Evolutionary conservation across 2,113 vertebrate species (phyloP).

Genomic region (Sprattus sprattus): DNA sequence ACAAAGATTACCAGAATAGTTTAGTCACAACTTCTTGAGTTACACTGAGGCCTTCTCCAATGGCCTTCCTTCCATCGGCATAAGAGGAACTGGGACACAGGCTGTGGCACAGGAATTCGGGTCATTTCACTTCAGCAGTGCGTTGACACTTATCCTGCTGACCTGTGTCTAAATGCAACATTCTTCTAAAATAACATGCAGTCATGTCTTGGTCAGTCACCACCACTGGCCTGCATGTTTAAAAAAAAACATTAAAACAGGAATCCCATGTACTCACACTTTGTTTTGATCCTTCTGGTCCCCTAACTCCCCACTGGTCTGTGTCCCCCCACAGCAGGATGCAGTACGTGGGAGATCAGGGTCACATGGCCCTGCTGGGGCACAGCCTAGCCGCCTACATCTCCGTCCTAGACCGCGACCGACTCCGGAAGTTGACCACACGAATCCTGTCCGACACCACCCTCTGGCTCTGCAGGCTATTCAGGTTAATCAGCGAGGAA

Average conservation of each 20-base stretch:
- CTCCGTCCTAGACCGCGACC: slow-evolving; percentile 86
- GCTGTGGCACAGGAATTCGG: not conserved
- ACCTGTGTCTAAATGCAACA: not conserved
- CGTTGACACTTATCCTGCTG: not conserved
- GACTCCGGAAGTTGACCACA: slow-evolving; percentile 87
- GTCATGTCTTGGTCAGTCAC: not conserved
- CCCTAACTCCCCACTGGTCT: not conserved
- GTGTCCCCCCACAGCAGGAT: slow-evolving; percentile 67
- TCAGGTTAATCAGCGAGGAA: slow-evolving; percentile 76
- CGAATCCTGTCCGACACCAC: slow-evolving; percentile 94
- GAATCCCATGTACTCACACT: not conserved
- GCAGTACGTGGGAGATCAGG: slow-evolving; percentile 88
- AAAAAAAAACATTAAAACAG: too few relatives aligned
- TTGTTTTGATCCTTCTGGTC: not conserved
- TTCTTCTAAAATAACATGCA: not conserved
- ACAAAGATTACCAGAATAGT: not conserved
- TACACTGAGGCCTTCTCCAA: not conserved
- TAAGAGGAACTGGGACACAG: not conserved
- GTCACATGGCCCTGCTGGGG: slow-evolving; percentile 92
- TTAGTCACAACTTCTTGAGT: not conserved
- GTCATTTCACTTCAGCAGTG: not conserved
- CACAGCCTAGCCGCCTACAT: slow-evolving; percentile 96
- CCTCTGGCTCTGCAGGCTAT: slow-evolving; percentile 94
- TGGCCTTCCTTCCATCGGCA: not conserved
- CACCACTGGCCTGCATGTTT: not conserved